These are phyloP conservation scores for Montifringilla adamsi DNA, from an alignment of 2,113 vertebrate genomes.

Conservation along the genomic window DNA sequence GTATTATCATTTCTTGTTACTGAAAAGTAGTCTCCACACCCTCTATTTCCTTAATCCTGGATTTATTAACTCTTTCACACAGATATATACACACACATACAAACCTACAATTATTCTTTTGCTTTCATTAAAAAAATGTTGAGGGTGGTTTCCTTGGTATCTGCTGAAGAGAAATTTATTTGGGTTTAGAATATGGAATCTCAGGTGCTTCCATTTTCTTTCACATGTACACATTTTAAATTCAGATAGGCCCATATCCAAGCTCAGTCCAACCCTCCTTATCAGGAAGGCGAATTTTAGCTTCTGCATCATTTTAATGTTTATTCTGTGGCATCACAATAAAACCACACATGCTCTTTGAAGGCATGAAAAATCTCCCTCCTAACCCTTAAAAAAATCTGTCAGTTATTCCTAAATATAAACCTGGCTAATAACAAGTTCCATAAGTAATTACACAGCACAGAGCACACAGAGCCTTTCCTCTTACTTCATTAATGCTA, in stretches of 20 bases:
- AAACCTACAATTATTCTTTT: not conserved
- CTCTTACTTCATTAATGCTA: not conserved
- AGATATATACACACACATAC: not conserved
- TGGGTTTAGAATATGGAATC: not conserved
- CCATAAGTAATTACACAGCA: conserved; percentile 45
- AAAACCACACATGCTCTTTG: conserved; percentile 6
- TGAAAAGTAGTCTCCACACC: not conserved
- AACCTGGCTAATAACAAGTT: conserved; percentile 45
- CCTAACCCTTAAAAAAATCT: conserved; percentile 30
- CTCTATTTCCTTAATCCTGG: not conserved
- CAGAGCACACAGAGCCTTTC: conserved; percentile 25
- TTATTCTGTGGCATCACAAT: conserved; percentile 1
- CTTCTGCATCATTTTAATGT: not conserved
- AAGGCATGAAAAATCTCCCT: conserved; percentile 32
- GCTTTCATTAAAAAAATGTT: not conserved
- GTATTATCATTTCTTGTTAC: not conserved
- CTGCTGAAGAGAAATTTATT: not conserved
- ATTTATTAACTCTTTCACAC: not conserved
- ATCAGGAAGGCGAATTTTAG: conserved; percentile 24
- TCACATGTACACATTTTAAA: not conserved
- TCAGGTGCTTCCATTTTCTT: not conserved
- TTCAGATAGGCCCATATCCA: not conserved
- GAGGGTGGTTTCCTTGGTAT: not conserved
- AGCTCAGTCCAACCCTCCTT: not conserved
- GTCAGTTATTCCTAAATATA: conserved; percentile 40